Conservation (phyloP, 2,113 vertebrate genomes). For the Elanus axillaris region DNA sequence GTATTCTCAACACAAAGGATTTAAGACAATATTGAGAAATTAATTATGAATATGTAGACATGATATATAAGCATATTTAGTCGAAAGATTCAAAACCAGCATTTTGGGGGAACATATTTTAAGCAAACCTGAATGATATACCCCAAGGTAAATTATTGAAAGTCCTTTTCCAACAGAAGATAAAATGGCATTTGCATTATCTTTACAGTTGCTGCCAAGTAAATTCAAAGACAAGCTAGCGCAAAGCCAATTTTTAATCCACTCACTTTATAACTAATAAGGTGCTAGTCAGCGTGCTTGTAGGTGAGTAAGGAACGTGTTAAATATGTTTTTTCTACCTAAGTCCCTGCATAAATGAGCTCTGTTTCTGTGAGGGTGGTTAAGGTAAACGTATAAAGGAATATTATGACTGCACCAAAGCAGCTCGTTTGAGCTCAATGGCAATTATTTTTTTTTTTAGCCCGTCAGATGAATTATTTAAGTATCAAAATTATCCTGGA, state of each 20-base stretch:
- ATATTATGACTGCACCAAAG: background rate
- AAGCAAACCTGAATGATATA: background rate
- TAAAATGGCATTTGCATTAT: background rate
- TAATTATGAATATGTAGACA: background rate
- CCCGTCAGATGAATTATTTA: background rate
- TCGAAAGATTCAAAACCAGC: conserved; percentile 8
- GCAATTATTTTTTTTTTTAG: background rate
- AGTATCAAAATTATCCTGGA: background rate
- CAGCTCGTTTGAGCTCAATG: background rate
- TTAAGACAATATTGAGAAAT: conserved; percentile 9
- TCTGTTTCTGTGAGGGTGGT: background rate
- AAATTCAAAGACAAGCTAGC: background rate
- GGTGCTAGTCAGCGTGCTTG: background rate
- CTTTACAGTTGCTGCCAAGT: background rate
- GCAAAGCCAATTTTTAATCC: background rate
- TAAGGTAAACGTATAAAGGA: background rate
- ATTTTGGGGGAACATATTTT: background rate
- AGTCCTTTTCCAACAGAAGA: background rate
- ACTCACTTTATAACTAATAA: background rate
- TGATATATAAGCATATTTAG: background rate
- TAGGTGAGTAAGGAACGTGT: background rate
- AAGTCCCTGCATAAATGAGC: background rate
- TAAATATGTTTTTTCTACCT: background rate
- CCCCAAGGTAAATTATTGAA: background rate
- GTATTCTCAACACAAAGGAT: background rate